phyloP scores from a whole-genome alignment of 2,113 vertebrate genomes.

The Platysternon megacephalum region DNA sequence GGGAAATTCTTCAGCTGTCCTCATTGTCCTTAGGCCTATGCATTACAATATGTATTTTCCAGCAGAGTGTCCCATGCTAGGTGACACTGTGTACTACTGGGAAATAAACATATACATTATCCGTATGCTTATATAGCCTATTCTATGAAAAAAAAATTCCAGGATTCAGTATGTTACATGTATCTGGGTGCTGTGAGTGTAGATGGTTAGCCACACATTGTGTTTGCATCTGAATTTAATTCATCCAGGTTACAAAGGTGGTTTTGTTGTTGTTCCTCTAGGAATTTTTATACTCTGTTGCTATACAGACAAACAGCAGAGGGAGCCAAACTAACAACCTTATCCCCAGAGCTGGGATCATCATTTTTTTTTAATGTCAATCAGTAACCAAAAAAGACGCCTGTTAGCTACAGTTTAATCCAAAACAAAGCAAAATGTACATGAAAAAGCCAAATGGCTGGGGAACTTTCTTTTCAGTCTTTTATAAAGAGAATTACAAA shows the following conservation, averaged over 20 bases:
- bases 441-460: neutral
- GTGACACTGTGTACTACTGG: no score
- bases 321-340: neutral
- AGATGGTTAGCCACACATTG: neutral
- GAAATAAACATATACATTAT: neutral
- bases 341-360: neutral
- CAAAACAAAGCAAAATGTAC: neutral
- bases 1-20: neutral
- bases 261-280: neutral
- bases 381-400: neutral
- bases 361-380: neutral
- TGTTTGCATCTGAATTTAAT: neutral
- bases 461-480: neutral
- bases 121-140: no score
- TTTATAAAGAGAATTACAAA: neutral
- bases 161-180: fast-evolving
- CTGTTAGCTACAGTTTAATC: neutral
- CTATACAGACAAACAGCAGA: neutral
- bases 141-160: neutral
- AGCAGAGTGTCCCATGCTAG: neutral
- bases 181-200: neutral
- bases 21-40: neutral
- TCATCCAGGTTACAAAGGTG: fast-evolving
- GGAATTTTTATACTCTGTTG: fast-evolving
- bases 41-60: neutral